Evolutionary conservation across 2,113 vertebrate species (phyloP).

Genomic region (Taurulus bubalis): DNA sequence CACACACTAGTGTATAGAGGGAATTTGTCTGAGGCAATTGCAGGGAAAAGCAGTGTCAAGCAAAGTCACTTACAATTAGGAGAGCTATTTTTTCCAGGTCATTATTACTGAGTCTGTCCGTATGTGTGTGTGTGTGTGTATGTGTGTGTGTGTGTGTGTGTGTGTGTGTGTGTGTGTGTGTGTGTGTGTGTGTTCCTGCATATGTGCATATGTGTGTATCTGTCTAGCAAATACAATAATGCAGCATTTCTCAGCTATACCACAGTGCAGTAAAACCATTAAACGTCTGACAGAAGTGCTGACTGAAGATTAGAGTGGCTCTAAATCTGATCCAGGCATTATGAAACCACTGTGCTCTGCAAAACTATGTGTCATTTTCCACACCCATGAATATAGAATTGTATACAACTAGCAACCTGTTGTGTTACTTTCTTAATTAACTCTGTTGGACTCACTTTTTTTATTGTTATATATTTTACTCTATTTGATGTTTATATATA

Average conservation of each 20-base stretch:
- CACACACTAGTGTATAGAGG: conserved; percentile 18
- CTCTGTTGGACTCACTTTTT: neutral
- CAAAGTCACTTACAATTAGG: conserved; percentile 70
- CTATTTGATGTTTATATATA: neutral
- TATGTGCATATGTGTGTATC: conserved; percentile 41
- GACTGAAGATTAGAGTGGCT: conserved; percentile 67
- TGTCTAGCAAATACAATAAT: conserved; percentile 61
- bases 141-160: conserved; percentile 47
- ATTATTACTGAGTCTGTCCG: conserved; percentile 58
- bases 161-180: conserved; percentile 43
- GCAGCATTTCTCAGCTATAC: conserved; percentile 60
- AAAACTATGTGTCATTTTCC: conserved; percentile 43
- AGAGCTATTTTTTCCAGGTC: conserved; percentile 77
- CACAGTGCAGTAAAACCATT: conserved; percentile 70
- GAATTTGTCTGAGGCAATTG: conserved; percentile 39
- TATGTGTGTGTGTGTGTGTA: conserved; percentile 47
- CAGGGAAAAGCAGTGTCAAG: conserved; percentile 54
- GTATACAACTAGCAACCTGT: conserved; percentile 16
- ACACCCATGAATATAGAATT: conserved; percentile 7
- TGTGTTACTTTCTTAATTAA: neutral
- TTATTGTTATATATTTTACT: neutral
- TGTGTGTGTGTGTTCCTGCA: conserved; percentile 48
- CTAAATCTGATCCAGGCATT: conserved; percentile 58
- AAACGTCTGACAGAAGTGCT: conserved; percentile 71
- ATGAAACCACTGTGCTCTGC: conserved; percentile 42